Conservation (phyloP, 1,140 invertebrate species). For the Drosophila sucinea region DNA sequence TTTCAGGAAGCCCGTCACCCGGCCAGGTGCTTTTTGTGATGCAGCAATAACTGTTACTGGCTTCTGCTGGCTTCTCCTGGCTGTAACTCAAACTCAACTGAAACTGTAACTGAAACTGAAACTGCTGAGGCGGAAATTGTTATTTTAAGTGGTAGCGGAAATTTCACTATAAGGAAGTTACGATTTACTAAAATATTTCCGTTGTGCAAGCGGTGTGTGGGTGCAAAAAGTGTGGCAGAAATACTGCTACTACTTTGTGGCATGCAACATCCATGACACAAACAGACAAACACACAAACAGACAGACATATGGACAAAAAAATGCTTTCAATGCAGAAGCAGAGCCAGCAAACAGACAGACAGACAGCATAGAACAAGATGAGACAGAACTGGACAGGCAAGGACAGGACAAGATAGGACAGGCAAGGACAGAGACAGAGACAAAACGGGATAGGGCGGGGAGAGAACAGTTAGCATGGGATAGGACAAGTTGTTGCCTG, state of each 20-base stretch:
- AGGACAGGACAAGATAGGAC: neutral
- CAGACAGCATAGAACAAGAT: neutral
- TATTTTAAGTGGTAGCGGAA: constrained; percentile 79
- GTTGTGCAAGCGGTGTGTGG: constrained; percentile 20
- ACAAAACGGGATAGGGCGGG: neutral
- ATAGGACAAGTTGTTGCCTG: neutral
- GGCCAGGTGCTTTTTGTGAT: constrained; percentile 46
- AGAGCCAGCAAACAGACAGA: neutral
- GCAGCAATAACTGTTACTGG: constrained; percentile 14
- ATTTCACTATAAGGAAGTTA: constrained; percentile 72
- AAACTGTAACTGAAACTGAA: constrained; percentile 41
- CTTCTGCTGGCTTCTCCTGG: constrained; percentile 38
- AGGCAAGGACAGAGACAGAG: neutral
- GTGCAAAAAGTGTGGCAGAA: neutral
- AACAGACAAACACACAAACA: constrained; percentile 4
- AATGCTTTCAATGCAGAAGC: neutral
- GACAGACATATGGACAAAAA: neutral
- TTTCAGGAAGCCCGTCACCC: too few species aligned
- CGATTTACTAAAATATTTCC: constrained; percentile 80
- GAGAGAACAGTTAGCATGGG: neutral
- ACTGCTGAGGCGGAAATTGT: constrained; percentile 68
- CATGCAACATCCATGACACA: constrained; percentile 10
- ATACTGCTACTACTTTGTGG: constrained; percentile 8
- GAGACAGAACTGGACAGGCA: neutral
- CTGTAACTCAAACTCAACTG: constrained; percentile 11